phyloP scores from a whole-genome alignment of 2,888 invertebrate genomes.

The Xanthorhoe designata region DNA sequence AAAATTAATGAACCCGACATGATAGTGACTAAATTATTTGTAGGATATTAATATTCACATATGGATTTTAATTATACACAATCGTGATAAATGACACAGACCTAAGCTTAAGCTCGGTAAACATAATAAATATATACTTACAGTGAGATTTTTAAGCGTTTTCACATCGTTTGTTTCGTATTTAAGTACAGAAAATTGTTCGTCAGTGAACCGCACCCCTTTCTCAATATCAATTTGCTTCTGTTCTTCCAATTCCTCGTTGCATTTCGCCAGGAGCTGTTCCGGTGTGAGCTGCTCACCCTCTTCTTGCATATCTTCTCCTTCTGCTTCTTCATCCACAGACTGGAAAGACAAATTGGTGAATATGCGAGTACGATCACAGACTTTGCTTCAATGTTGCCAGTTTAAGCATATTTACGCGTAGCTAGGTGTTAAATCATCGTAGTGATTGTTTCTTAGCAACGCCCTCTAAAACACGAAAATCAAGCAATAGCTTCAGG shows the following conservation, averaged over 20 bases:
- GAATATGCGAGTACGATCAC: neutral
- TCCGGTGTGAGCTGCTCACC: constrained; percentile 74
- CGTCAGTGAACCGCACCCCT: constrained; percentile 84
- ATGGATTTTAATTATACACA: neutral
- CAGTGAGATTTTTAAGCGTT: constrained; percentile 84
- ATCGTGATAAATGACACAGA: neutral
- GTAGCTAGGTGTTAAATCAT: neutral
- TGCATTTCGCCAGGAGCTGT: constrained; percentile 67
- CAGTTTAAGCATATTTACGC: neutral
- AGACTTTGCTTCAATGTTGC: neutral
- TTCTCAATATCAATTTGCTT: constrained; percentile 78
- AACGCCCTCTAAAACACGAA: neutral
- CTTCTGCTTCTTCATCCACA: constrained; percentile 73
- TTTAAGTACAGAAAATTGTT: constrained; percentile 85
- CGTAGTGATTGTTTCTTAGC: neutral
- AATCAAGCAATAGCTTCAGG: neutral
- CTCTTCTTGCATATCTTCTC: constrained; percentile 65
- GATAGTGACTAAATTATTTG: neutral
- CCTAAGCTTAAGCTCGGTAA: too few species aligned
- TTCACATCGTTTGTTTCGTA: constrained; percentile 87
- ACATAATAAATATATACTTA: constrained; percentile 64
- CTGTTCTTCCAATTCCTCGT: constrained; percentile 67
- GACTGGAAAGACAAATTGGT: constrained; percentile 50
- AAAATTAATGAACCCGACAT: neutral
- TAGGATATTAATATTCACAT: neutral